Evolutionary conservation across 2,113 vertebrate genomes (phyloP).

Genomic region (Furnarius figulus): DNA sequence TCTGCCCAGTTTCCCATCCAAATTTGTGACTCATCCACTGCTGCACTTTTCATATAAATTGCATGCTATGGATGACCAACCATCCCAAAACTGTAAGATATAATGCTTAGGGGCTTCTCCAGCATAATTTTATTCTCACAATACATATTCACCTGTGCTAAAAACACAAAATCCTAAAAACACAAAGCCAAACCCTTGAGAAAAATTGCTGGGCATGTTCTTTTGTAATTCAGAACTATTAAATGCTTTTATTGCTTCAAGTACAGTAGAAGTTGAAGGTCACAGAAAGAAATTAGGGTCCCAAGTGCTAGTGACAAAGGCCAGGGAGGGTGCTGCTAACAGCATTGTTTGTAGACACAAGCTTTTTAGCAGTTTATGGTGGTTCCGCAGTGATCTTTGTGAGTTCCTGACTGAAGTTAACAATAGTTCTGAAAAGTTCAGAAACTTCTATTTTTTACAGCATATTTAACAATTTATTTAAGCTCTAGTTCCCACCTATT

Average conservation of each 20-base stretch:
- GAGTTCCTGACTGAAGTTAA: neutral
- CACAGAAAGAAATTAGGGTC: neutral
- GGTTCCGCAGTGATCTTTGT: neutral
- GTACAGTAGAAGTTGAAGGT: neutral
- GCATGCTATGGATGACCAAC: neutral
- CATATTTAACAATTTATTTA: neutral
- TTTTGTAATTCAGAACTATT: neutral
- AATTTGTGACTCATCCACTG: neutral
- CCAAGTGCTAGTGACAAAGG: neutral
- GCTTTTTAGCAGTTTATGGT: neutral
- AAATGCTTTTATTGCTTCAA: neutral
- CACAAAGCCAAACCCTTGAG: neutral
- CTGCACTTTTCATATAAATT: neutral
- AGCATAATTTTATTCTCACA: neutral
- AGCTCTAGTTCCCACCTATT: neutral
- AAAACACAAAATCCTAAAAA: neutral
- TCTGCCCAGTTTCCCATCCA: neutral
- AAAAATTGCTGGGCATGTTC: neutral
- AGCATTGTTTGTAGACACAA: neutral
- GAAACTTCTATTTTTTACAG: neutral
- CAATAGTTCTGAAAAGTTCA: neutral
- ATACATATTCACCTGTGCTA: neutral
- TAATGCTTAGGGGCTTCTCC: neutral
- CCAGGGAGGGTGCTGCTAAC: neutral
- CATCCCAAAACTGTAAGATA: neutral